Base-by-base conservation (phyloP, 2,113 vertebrate species). In the Hydrochoerus hydrochaeris region DNA sequence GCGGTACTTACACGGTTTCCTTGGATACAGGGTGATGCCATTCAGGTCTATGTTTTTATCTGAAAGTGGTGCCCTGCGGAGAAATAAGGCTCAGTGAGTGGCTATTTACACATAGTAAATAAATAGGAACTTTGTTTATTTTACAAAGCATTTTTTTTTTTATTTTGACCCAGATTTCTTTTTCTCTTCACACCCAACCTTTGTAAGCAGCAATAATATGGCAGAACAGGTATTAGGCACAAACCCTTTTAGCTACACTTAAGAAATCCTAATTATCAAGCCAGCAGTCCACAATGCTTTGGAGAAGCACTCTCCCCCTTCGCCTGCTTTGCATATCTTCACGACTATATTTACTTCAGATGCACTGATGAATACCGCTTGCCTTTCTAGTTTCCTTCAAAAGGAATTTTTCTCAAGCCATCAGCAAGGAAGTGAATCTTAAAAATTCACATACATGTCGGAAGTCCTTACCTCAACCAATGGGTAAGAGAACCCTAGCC, bases 11-110 rank as follows among this genome's bases (percentile, higher is more conserved):
- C 98, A 98, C 98, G 71, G 99, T 99, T 99, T 98, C 99, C 99
- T 99, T 99, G 99, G 99, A 98, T 99, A 99, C 99, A 97, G 98
- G 98, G 98, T 98, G 99, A 99, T 98, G 98, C 98, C 98, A 99
- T 98, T 98, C 98, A 98, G 98, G 98, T 98, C 98, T 98, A 97
- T 98, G 98, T 98, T 98, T 98, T 98, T 98, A 98, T 98, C 98
- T 98, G 97, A 98, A 98, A 99, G 98, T 98, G 98, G 98, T 98
- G 97, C 88, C 98, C 98, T 98, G 98, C 84, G 85, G 98, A 98
- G 98, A 98, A 98, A 98, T 94, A 98, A 97, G 98, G 97, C 96
- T 97, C 97, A 78, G 96, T 98, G 98, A 99, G 98, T 98, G 97
- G 97, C 96, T 99, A 98, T 98, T 99, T 99, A 99, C 98, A 98